These are phyloP conservation scores for Limonius californicus DNA, from an alignment of 1,140 invertebrate species.

Conservation along the genomic window DNA sequence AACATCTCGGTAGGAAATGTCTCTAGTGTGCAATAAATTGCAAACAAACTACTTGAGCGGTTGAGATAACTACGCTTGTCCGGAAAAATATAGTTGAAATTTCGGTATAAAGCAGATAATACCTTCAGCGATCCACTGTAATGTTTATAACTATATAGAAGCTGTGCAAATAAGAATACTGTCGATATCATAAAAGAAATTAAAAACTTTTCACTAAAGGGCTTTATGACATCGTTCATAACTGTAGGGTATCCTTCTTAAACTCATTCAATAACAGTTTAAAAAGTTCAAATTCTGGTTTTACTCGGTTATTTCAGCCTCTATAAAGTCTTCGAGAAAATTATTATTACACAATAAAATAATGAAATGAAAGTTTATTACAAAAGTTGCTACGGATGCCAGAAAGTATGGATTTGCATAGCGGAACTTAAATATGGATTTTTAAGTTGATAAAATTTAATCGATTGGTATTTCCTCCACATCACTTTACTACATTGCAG, in stretches of 20 bases:
- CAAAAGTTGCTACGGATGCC: too few species aligned
- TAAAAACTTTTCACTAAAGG: constrained; percentile 10
- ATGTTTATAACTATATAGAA: neutral
- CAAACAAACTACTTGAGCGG: neutral
- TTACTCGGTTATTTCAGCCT: too few species aligned
- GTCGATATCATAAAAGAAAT: constrained; percentile 9
- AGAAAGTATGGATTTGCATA: too few species aligned
- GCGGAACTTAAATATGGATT: too few species aligned
- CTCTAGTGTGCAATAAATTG: neutral
- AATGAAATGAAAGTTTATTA: too few species aligned
- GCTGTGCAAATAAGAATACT: neutral
- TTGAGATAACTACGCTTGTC: neutral
- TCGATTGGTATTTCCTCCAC: too few species aligned
- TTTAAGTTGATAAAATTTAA: too few species aligned
- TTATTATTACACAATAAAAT: too few species aligned
- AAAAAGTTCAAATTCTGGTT: neutral
- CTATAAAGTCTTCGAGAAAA: too few species aligned
- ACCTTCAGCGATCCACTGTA: neutral
- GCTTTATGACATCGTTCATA: neutral
- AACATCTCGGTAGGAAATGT: too few species aligned
- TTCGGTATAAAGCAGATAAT: neutral
- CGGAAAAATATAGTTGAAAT: neutral
- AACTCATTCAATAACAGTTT: neutral
- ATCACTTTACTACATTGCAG: too few species aligned
- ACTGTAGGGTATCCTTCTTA: neutral